Conservation (phyloP, 2,888 invertebrate genomes). For the Anthophora plumipes region DNA sequence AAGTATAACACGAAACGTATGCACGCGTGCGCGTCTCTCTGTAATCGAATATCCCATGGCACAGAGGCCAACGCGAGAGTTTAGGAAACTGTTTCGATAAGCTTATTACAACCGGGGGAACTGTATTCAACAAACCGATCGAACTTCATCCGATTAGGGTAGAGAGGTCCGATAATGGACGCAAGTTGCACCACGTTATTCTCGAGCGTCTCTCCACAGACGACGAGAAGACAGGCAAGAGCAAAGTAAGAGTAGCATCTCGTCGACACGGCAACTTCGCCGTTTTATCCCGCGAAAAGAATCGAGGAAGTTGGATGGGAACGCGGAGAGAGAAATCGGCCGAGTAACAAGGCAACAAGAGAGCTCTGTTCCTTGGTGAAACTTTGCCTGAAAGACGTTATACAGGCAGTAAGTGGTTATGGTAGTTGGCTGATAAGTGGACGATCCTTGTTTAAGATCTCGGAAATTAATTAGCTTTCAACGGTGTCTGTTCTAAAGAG, state of each 20-base stretch:
- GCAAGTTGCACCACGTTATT: conserved; percentile 20
- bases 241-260: too few relatives aligned
- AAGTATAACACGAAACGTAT: conserved; percentile 52
- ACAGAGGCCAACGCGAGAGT: conserved; percentile 52
- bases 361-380: neutral
- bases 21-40: conserved; percentile 48
- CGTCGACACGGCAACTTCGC: too few relatives aligned
- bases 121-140: conserved; percentile 62
- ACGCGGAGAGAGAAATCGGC: too few relatives aligned
- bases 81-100: conserved; percentile 66
- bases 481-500: too few relatives aligned
- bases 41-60: conserved; percentile 64
- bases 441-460: neutral
- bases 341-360: neutral
- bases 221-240: neutral
- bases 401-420: neutral
- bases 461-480: neutral
- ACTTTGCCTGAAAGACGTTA: neutral
- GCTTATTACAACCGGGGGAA: conserved; percentile 62
- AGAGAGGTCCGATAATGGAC: conserved; percentile 42
- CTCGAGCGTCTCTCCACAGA: neutral
- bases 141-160: conserved; percentile 64
- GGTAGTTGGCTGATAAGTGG: neutral
- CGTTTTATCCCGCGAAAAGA: too few relatives aligned
- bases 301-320: too few relatives aligned